phyloP scores from a whole-genome alignment of 2,113 vertebrate species.

The Orcinus orca region DNA sequence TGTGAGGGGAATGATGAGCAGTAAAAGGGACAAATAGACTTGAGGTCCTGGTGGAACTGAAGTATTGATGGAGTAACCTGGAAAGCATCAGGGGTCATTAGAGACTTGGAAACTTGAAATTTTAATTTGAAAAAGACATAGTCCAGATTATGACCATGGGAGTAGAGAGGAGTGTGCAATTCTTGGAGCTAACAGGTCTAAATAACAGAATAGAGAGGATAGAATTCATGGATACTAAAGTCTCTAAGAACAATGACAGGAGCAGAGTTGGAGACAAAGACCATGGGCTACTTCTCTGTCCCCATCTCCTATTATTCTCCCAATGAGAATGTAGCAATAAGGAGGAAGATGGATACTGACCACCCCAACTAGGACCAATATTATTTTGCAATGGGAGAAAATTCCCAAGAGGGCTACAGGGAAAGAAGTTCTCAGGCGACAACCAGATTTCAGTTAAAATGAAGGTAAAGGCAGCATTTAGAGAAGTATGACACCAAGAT shows the following conservation, averaged over 20 bases:
- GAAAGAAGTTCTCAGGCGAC: not conserved
- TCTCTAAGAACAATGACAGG: not conserved
- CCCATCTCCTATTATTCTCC: not conserved
- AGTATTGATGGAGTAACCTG: not conserved
- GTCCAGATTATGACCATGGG: not conserved
- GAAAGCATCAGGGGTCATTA: not conserved
- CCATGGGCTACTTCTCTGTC: not conserved
- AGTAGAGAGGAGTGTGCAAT: not conserved
- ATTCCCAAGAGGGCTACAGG: not conserved
- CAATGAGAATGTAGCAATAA: not conserved
- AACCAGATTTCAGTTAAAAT: not conserved
- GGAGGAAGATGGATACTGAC: not conserved
- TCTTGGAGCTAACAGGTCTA: not conserved
- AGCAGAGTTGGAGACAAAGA: not conserved
- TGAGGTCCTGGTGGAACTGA: not conserved
- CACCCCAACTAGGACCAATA: not conserved
- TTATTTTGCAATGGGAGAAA: not conserved
- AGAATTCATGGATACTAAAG: not conserved
- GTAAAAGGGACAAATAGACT: not conserved
- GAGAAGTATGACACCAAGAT: not conserved
- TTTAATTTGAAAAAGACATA: not conserved
- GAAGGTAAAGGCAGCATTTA: not conserved
- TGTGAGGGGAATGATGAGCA: not conserved
- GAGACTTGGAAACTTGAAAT: not conserved
- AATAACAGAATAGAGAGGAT: not conserved